These are phyloP conservation scores for Geotrupes spiniger DNA, from an alignment of 2,888 invertebrate species.

Conservation along the genomic window DNA sequence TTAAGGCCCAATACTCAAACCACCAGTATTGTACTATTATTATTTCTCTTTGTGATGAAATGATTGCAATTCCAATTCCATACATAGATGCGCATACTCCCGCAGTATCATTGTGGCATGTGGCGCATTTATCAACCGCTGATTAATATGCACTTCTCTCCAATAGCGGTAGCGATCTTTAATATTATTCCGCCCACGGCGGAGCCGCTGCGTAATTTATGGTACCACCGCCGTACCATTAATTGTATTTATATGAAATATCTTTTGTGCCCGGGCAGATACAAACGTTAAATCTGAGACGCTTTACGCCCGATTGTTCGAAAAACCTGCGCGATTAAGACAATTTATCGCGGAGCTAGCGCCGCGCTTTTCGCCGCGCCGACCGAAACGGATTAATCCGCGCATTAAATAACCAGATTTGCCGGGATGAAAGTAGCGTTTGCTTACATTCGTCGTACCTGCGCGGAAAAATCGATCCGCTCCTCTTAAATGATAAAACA, in stretches of 20 bases:
- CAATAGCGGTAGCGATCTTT: slow-evolving; percentile 31
- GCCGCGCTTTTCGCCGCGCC: neutral
- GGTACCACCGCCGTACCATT: slow-evolving; percentile 26
- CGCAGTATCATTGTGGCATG: slow-evolving; percentile 17
- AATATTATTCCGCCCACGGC: slow-evolving; percentile 31
- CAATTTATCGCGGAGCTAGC: neutral
- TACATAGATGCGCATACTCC: slow-evolving; percentile 12
- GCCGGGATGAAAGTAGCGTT: too few relatives aligned
- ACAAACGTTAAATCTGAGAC: slow-evolving; percentile 14
- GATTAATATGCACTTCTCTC: slow-evolving; percentile 31
- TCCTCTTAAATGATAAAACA: too few relatives aligned
- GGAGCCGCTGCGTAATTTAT: slow-evolving; percentile 28
- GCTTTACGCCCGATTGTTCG: neutral
- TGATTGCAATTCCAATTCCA: slow-evolving; percentile 6
- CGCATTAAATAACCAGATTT: too few relatives aligned
- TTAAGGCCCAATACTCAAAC: slow-evolving; percentile 4
- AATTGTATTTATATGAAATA: slow-evolving; percentile 25
- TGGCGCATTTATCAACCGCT: slow-evolving; percentile 27
- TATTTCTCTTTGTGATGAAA: slow-evolving; percentile 5
- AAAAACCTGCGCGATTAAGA: neutral
- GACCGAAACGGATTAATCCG: slow-evolving; percentile 8
- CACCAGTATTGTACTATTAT: slow-evolving; percentile 3
- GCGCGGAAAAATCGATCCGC: slow-evolving; percentile 1
- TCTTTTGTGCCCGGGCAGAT: slow-evolving; percentile 21
- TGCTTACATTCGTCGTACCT: neutral